Evolutionary conservation across 2,797 vertebrate genomes (phyloP), one percentile per base, ranked within the genome.

Genomic region (Gallinago stenura): DNA sequence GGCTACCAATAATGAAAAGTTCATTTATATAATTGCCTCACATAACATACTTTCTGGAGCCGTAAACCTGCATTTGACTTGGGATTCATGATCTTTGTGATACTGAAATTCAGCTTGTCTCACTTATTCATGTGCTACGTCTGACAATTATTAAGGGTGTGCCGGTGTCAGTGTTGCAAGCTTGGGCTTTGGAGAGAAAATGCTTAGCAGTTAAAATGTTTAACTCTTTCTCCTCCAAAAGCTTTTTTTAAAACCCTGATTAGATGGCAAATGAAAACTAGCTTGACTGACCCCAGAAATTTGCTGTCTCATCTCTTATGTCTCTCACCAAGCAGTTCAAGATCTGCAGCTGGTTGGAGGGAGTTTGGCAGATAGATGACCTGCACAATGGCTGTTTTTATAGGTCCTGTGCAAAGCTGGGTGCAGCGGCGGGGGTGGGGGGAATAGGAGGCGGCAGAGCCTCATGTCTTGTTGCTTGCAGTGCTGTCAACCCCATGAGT

Each of bases 361-460:
- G 37, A 46, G 45, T 64, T 75, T 64, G 41, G 24, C 61, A 75
- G 64, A 7, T 20, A 3, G 4, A 24, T n/a, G 54, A 20, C 30
- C 35, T 31, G 35, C 39, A 19, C 13, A 35, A 15, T 6, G 43
- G 46, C 16, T 46, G n/a, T 4, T 51, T 70, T 45, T 22, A 33
- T 9, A 14, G 31, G 25, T 62, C 20, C 51, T 58, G 13, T 60
- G 64, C 9, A 33, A 53, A 65, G 30, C 26, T 72, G 66, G 25
- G 13, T 35, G 66, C 9, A 26, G 5, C 3, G 2, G 4, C 22
- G 2, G 4, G 3, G 7, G 8, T 14, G 10, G 7, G 22, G 54
- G 16, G 41, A 37, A 35, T 4, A 76, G 51, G 35, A 80, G 31
- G 20, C 0, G 0, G 48, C 60, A 64, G 21, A 48, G 31, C 26